Evolutionary conservation across 2,888 invertebrate genomes (phyloP).

Genomic region (Gnatocerus cornutus): DNA sequence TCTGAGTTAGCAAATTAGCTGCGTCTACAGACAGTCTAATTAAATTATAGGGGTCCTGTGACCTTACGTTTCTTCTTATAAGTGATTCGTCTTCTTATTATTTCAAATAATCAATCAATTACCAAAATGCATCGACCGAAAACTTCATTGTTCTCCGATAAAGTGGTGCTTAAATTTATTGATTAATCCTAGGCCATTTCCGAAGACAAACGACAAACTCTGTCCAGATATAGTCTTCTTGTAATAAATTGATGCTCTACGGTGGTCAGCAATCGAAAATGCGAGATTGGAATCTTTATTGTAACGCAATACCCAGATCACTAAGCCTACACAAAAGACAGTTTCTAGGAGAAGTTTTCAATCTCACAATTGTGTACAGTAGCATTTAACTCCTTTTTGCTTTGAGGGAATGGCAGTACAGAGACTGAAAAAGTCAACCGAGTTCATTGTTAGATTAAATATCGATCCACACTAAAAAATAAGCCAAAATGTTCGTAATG

Average conservation of each 20-base stretch:
- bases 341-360: conserved; percentile 11
- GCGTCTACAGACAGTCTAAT: no score
- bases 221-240: conserved; percentile 10
- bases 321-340: conserved; percentile 17
- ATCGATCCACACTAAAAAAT: neutral
- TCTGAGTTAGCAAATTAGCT: no score
- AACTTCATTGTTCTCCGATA: conserved; percentile 5
- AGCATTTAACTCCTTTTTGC: no score
- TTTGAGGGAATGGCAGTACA: no score
- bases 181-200: conserved; percentile 4
- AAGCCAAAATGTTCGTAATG: neutral
- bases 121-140: neutral
- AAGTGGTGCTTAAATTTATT: conserved; percentile 21
- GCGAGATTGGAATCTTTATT: conserved; percentile 25
- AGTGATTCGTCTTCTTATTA: no score
- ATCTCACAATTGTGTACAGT: neutral
- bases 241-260: conserved; percentile 23
- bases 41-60: no score
- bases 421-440: neutral
- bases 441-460: neutral
- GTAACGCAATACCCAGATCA: conserved; percentile 2
- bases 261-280: conserved; percentile 23
- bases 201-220: conserved; percentile 18
- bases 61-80: no score
- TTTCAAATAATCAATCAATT: no score